Evolutionary conservation across 2,888 invertebrate species (phyloP).

Genomic region (Mythimna pallens): DNA sequence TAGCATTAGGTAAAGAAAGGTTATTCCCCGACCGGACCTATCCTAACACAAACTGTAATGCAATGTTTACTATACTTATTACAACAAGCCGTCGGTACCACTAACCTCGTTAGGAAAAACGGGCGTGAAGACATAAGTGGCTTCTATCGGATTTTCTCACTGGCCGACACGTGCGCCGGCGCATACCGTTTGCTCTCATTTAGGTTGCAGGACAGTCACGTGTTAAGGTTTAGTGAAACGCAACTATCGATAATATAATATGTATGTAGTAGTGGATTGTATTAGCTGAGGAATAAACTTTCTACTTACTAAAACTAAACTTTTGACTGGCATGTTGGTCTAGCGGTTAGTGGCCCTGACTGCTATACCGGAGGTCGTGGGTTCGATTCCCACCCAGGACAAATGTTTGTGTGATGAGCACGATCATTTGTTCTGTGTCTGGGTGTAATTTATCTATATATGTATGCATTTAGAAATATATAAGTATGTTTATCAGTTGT

Average conservation of each 20-base stretch:
- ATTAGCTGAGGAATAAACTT: not conserved
- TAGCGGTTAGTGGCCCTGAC: too few relatives aligned
- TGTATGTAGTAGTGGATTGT: not conserved
- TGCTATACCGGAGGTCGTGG: too few relatives aligned
- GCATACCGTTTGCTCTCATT: slow-evolving; percentile 46
- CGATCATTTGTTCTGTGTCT: too few relatives aligned
- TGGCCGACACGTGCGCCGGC: slow-evolving; percentile 49
- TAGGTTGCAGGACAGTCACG: slow-evolving; percentile 58
- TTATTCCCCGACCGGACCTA: slow-evolving; percentile 1
- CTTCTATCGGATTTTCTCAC: slow-evolving; percentile 44
- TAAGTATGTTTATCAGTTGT: too few relatives aligned
- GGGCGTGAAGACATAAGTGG: slow-evolving; percentile 31
- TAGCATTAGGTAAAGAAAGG: not conserved
- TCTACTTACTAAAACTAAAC: too few relatives aligned
- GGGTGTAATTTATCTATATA: too few relatives aligned
- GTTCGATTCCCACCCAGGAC: too few relatives aligned
- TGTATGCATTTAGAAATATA: too few relatives aligned
- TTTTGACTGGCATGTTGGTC: too few relatives aligned
- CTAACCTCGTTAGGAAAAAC: slow-evolving; percentile 46
- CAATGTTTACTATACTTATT: slow-evolving; percentile 36
- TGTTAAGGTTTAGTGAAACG: slow-evolving; percentile 41
- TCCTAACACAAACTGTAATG: slow-evolving; percentile 3
- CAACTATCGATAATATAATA: slow-evolving; percentile 39
- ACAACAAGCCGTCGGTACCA: slow-evolving; percentile 25
- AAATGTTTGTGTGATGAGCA: too few relatives aligned